Evolutionary conservation across 1,140 invertebrate species (phyloP).

Genomic region (Hyphantria cunea): DNA sequence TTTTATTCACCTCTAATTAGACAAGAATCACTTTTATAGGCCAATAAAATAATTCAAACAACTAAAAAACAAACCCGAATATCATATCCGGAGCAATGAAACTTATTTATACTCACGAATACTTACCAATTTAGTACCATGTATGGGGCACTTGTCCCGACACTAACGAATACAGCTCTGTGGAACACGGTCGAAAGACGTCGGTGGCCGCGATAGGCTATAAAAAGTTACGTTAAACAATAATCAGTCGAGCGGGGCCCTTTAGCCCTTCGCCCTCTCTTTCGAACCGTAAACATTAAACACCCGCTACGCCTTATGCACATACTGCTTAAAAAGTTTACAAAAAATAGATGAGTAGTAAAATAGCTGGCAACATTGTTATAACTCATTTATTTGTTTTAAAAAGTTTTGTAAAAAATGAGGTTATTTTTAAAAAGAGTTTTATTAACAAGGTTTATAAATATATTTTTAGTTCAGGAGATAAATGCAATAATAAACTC

Average conservation of each 20-base stretch:
- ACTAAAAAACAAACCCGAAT: background rate
- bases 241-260: constrained; percentile 54
- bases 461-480: background rate
- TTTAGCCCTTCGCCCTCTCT: constrained; percentile 40
- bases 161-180: constrained; percentile 26
- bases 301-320: constrained; percentile 16
- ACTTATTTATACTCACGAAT: constrained; percentile 2
- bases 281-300: constrained; percentile 41
- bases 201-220: constrained; percentile 36
- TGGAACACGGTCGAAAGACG: constrained; percentile 14
- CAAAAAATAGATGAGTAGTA: constrained; percentile 14
- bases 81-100: constrained; percentile 12
- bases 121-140: background rate
- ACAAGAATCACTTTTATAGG: constrained; percentile 5
- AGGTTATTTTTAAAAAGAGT: background rate
- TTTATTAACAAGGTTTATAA: too few species aligned
- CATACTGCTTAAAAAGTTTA: constrained; percentile 24
- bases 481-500: background rate
- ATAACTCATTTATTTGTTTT: background rate
- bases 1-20: background rate
- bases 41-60: background rate
- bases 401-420: background rate
- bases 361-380: constrained; percentile 3
- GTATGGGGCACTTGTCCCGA: background rate
- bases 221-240: constrained; percentile 69